Percentiles rank a stretch among this genome's conserved stretches.
Conservation (phyloP, 2,888 invertebrate species). For the Tridacna crocea region DNA sequence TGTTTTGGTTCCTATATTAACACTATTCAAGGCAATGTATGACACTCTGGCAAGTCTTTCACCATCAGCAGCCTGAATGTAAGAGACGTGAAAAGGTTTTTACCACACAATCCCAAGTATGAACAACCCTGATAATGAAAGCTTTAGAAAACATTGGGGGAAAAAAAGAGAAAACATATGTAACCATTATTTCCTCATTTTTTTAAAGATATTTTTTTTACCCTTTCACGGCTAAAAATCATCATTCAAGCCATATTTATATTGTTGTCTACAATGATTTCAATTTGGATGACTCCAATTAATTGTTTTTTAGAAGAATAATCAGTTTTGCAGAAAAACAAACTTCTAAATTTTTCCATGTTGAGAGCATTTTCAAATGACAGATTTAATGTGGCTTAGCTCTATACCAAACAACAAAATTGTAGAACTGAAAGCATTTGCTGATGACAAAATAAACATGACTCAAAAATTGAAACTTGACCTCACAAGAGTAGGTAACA, state of each 20-base stretch:
- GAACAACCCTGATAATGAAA: background rate
- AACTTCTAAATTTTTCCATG: too few species aligned
- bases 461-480: too few species aligned
- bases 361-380: too few species aligned
- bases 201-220: background rate
- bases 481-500: background rate
- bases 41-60: slow-evolving; percentile 74
- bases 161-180: background rate
- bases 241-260: too few species aligned
- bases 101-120: background rate
- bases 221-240: background rate
- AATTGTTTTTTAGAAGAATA: too few species aligned
- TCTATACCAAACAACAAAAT: too few species aligned
- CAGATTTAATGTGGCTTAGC: too few species aligned
- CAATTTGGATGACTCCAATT: too few species aligned
- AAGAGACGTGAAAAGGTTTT: background rate
- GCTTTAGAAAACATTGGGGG: background rate
- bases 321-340: too few species aligned
- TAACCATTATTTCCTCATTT: background rate
- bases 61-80: slow-evolving; percentile 66
- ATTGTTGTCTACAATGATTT: too few species aligned
- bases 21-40: slow-evolving; percentile 70
- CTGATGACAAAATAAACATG: too few species aligned
- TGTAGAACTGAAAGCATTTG: too few species aligned
- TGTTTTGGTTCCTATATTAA: slow-evolving; percentile 73